Percentiles rank a stretch among this genome's conserved stretches.
These are phyloP conservation scores for Scytalopus superciliaris DNA, from an alignment of 2,113 vertebrate genomes.

Conservation along the genomic window DNA sequence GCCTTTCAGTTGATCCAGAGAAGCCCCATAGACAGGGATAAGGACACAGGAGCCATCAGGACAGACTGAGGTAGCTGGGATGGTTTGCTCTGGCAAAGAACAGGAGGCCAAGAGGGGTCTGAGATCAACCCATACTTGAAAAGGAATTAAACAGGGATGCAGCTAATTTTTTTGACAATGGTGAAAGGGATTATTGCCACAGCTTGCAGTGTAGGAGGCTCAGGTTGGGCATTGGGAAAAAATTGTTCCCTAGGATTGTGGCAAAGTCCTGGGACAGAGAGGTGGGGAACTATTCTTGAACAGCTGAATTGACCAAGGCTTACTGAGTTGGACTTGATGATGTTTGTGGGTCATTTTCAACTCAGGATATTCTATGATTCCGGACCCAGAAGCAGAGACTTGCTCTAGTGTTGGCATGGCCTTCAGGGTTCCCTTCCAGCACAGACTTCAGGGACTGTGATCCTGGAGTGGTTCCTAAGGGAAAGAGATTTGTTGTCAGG, in stretches of 20 bases:
- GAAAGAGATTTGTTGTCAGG: background rate
- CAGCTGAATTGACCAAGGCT: background rate
- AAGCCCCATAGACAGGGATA: background rate
- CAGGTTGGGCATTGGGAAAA: background rate
- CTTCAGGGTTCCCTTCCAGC: background rate
- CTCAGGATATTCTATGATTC: background rate
- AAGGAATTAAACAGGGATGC: background rate
- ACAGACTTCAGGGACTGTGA: background rate
- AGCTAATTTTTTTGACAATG: background rate
- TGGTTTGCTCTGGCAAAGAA: background rate
- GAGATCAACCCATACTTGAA: background rate
- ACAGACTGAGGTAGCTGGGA: background rate
- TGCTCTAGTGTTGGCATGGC: background rate
- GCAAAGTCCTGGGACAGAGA: background rate
- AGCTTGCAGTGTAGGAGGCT: background rate
- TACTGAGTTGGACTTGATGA: background rate
- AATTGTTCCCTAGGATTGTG: background rate
- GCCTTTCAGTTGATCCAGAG: background rate
- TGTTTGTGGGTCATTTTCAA: background rate
- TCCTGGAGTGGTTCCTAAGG: background rate
- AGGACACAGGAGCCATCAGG: background rate
- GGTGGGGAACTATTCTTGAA: background rate
- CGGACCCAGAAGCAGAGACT: background rate
- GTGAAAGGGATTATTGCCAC: background rate
- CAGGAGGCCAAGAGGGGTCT: background rate